Evolutionary conservation across 53 echinoderm and acorn worm genomes (phyloP).

Genomic region (Arbacia lixula): DNA sequence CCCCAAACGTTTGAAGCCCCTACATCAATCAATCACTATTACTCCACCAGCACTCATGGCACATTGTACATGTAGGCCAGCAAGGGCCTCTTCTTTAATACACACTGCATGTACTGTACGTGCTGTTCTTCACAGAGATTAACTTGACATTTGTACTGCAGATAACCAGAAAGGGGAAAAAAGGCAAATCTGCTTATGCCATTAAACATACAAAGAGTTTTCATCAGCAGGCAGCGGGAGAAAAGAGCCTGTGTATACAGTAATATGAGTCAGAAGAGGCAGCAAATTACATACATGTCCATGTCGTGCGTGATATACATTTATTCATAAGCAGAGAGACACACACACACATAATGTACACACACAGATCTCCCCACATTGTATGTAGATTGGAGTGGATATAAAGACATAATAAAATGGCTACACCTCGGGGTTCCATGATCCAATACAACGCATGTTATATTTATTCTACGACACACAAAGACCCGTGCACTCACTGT

Average conservation of each 20-base stretch:
- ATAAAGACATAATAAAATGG: slow-evolving; percentile 33
- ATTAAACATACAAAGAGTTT: slow-evolving; percentile 54
- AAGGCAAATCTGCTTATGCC: slow-evolving; percentile 46
- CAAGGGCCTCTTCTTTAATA: too few species aligned
- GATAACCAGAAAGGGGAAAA: neutral
- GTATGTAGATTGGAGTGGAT: slow-evolving; percentile 22
- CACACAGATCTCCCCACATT: slow-evolving; percentile 37
- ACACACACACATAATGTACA: slow-evolving; percentile 24
- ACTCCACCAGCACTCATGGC: too few species aligned
- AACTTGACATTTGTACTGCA: too few species aligned
- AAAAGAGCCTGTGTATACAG: neutral
- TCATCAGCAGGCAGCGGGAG: slow-evolving; percentile 15
- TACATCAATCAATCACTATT: too few species aligned
- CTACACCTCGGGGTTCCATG: slow-evolving; percentile 25
- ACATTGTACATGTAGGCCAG: too few species aligned
- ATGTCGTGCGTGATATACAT: neutral
- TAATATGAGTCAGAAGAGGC: slow-evolving; percentile 35
- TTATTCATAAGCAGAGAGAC: slow-evolving; percentile 26
- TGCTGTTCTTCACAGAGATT: too few species aligned
- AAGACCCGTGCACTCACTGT: too few species aligned
- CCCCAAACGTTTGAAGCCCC: too few species aligned
- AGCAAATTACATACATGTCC: slow-evolving; percentile 31
- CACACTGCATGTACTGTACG: too few species aligned
- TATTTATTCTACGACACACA: too few species aligned
- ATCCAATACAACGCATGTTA: too few species aligned